Evolutionary conservation across 2,888 invertebrate genomes (phyloP).

Genomic region (Pseudanteris insignis): DNA sequence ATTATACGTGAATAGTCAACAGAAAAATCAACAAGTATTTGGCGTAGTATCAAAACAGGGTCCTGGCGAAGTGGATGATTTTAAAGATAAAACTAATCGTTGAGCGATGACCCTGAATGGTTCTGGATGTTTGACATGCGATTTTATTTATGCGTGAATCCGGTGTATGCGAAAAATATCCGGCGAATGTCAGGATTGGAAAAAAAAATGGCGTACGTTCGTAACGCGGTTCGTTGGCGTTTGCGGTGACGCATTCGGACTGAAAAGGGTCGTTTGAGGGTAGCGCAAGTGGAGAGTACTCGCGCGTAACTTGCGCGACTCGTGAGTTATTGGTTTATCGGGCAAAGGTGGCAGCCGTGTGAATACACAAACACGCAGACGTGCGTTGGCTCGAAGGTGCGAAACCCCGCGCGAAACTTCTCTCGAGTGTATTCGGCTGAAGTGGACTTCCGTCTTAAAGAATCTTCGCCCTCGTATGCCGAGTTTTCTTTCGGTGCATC

Average conservation of each 20-base stretch:
- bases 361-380: slow-evolving; percentile 17
- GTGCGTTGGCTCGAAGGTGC: slow-evolving; percentile 23
- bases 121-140: no score
- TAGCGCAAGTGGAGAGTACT: slow-evolving; percentile 5
- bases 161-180: no score
- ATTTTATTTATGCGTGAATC: no score
- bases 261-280: slow-evolving; percentile 8
- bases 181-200: no score
- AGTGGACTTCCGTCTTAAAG: slow-evolving; percentile 34
- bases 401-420: slow-evolving; percentile 27
- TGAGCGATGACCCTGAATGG: no score
- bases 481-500: slow-evolving; percentile 34
- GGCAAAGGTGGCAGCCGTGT: slow-evolving; percentile 14
- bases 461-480: slow-evolving; percentile 21
- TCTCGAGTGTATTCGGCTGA: slow-evolving; percentile 22
- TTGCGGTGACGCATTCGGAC: no score
- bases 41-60: background rate
- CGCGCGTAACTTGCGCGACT: slow-evolving; percentile 10
- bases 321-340: slow-evolving; percentile 26
- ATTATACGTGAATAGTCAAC: no score
- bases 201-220: no score
- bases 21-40: background rate
- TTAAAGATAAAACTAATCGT: no score
- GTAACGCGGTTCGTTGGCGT: no score
- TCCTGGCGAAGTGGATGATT: no score